phyloP scores from a whole-genome alignment of 2,888 invertebrate genomes.

The Apodemia duryi region DNA sequence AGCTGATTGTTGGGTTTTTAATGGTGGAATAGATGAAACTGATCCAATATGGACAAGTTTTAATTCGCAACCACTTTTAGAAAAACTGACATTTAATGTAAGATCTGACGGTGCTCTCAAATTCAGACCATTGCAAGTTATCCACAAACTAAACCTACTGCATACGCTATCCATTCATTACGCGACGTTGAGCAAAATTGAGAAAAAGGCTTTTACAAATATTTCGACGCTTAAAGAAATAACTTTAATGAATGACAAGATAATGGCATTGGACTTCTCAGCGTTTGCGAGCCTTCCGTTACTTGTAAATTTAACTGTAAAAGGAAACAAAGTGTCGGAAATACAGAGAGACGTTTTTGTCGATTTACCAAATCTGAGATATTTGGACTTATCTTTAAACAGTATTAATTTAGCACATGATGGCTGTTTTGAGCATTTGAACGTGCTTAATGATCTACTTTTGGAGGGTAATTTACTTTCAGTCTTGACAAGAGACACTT shows the following conservation, averaged over 20 bases:
- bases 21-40: slow-evolving; percentile 81
- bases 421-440: slow-evolving; percentile 87
- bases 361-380: slow-evolving; percentile 84
- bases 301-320: slow-evolving; percentile 85
- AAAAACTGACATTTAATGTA: slow-evolving; percentile 84
- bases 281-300: slow-evolving; percentile 86
- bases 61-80: slow-evolving; percentile 83
- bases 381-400: slow-evolving; percentile 92
- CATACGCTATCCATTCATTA: slow-evolving; percentile 85
- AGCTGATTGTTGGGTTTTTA: slow-evolving; percentile 89
- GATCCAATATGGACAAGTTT: slow-evolving; percentile 87
- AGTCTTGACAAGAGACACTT: slow-evolving; percentile 87
- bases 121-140: slow-evolving; percentile 84
- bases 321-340: slow-evolving; percentile 87
- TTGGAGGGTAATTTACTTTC: slow-evolving; percentile 87
- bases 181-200: slow-evolving; percentile 84
- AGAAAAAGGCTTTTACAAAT: slow-evolving; percentile 86
- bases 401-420: slow-evolving; percentile 91
- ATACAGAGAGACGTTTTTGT: slow-evolving; percentile 87
- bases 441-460: slow-evolving; percentile 87
- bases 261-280: slow-evolving; percentile 83
- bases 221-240: slow-evolving; percentile 85
- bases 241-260: slow-evolving; percentile 84
- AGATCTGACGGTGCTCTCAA: slow-evolving; percentile 83
- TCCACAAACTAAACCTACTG: slow-evolving; percentile 82